These are phyloP conservation scores for Paramormyrops kingsleyae DNA, from an alignment of 2,113 vertebrate species.

Conservation along the genomic window DNA sequence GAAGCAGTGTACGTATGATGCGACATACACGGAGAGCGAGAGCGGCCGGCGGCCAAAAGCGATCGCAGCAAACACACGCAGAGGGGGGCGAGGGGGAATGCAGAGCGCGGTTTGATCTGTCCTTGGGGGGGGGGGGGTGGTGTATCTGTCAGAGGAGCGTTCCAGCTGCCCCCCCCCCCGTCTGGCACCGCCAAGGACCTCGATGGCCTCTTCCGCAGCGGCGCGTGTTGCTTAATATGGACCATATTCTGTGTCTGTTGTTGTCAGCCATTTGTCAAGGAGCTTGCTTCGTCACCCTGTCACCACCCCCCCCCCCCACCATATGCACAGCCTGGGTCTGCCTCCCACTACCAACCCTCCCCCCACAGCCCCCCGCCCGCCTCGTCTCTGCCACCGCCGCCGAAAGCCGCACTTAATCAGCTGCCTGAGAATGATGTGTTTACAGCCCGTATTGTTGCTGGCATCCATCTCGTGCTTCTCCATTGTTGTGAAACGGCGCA, in stretches of 20 bases:
- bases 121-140: neutral
- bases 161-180: neutral
- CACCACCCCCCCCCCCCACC: neutral
- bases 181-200: neutral
- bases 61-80: neutral
- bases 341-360: neutral
- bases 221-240: neutral
- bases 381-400: neutral
- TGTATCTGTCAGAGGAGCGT: neutral
- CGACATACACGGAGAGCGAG: neutral
- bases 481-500: neutral
- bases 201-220: neutral
- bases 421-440: neutral
- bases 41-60: neutral
- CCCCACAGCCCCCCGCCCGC: neutral
- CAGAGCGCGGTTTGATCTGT: neutral
- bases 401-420: neutral
- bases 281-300: neutral
- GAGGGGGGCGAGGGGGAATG: neutral
- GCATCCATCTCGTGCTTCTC: neutral
- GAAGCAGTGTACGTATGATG: neutral
- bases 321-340: neutral
- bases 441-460: neutral
- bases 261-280: neutral
- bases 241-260: neutral